A percentile compares a stretch with the other conserved stretches of the same genome.
Evolutionary conservation across 2,113 vertebrate species (phyloP).

Genomic region (Phyllostomus hastatus): DNA sequence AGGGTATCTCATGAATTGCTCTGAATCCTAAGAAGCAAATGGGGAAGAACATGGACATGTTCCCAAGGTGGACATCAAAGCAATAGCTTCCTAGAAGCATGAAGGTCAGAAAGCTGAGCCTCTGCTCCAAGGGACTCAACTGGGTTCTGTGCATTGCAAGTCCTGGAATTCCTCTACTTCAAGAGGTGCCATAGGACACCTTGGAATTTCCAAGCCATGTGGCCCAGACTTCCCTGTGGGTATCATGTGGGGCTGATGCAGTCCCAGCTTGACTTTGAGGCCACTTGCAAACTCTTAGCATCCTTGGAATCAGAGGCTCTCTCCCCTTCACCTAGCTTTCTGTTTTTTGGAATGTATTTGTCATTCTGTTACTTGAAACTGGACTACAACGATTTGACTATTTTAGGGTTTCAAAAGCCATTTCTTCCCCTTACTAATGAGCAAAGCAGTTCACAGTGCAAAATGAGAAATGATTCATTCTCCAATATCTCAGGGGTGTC

Average conservation of each 20-base stretch:
- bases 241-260: constrained; percentile 33
- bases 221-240: not conserved
- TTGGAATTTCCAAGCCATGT: constrained; percentile 31
- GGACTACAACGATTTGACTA: not conserved
- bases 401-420: constrained; percentile 56
- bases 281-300: not conserved
- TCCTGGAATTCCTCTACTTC: constrained; percentile 47
- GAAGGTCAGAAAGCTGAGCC: constrained; percentile 38
- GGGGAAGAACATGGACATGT: constrained; percentile 24
- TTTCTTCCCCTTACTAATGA: constrained; percentile 4
- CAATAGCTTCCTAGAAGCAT: constrained; percentile 36
- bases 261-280: not conserved
- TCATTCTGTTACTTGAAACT: constrained; percentile 37
- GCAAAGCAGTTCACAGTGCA: not conserved
- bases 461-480: not conserved
- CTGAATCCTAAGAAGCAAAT: constrained; percentile 5
- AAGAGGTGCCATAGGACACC: not conserved
- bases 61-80: not conserved
- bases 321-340: not conserved
- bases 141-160: not conserved
- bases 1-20: constrained; percentile 15
- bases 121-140: not conserved
- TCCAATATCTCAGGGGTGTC: not conserved
- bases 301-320: not conserved
- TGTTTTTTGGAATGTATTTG: constrained; percentile 6